A percentile compares a stretch with the other conserved stretches of the same genome.
phyloP scores from a whole-genome alignment of 2,113 vertebrate genomes.

The Bettongia penicillata region DNA sequence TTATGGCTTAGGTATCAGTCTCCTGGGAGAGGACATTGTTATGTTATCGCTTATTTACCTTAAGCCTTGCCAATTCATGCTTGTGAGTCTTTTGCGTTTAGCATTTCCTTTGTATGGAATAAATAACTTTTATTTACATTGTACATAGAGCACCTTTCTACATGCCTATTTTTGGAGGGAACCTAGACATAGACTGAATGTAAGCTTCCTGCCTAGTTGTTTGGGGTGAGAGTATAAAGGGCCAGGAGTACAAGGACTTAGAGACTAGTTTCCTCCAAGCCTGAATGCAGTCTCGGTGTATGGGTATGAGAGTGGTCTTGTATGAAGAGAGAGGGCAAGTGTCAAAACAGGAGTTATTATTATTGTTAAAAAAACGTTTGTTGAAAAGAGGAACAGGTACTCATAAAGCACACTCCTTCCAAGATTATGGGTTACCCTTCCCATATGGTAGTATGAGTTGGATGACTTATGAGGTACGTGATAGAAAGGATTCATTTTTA shows the following conservation, averaged over 20 bases:
- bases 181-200: not conserved
- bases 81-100: too few relatives aligned
- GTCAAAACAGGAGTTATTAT: not conserved
- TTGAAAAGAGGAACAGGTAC: not conserved
- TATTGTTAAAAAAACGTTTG: not conserved
- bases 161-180: not conserved
- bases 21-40: not conserved
- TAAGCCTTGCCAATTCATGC: not conserved
- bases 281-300: not conserved
- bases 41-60: not conserved
- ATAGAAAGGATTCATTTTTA: not conserved
- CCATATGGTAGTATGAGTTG: not conserved
- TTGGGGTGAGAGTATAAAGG: not conserved
- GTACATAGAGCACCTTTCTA: not conserved
- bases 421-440: too few relatives aligned
- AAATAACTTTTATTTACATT: too few relatives aligned
- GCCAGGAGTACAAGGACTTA: not conserved
- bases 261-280: not conserved
- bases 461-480: not conserved
- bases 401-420: not conserved
- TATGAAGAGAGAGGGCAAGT: too few relatives aligned
- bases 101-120: too few relatives aligned
- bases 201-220: not conserved
- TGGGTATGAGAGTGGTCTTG: too few relatives aligned
- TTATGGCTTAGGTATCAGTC: not conserved